Conservation (phyloP, 1,140 invertebrate species). For the Orchestia grillus region DNA sequence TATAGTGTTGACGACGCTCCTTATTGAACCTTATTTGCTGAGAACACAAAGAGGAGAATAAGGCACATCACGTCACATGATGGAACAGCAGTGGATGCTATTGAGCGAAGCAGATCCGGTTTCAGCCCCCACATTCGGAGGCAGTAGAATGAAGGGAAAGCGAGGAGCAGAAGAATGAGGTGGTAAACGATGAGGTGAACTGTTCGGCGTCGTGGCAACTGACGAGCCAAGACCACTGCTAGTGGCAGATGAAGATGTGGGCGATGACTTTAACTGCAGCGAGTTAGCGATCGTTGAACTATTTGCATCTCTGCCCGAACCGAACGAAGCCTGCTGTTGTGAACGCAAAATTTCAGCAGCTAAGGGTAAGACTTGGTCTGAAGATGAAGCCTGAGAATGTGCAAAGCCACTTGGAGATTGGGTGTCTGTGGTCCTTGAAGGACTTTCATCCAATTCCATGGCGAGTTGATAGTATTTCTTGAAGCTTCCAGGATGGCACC, state of each 20-base stretch:
- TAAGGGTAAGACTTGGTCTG: slow-evolving; percentile 56
- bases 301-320: slow-evolving; percentile 59
- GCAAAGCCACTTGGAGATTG: slow-evolving; percentile 17
- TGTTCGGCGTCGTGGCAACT: slow-evolving; percentile 63
- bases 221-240: slow-evolving; percentile 66
- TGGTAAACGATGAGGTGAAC: slow-evolving; percentile 56
- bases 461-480: slow-evolving; percentile 65
- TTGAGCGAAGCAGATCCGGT: slow-evolving; percentile 49
- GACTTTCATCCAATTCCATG: slow-evolving; percentile 63
- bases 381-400: slow-evolving; percentile 55
- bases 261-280: not conserved
- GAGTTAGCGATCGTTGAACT: slow-evolving; percentile 55
- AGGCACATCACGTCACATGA: slow-evolving; percentile 55
- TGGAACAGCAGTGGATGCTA: slow-evolving; percentile 50
- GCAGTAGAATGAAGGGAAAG: slow-evolving; percentile 28
- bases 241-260: slow-evolving; percentile 48
- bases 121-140: slow-evolving; percentile 18
- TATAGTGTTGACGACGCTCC: not conserved
- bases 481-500: slow-evolving; percentile 62
- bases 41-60: slow-evolving; percentile 50
- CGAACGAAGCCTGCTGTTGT: not conserved
- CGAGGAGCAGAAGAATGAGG: slow-evolving; percentile 8
- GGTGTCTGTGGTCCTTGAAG: slow-evolving; percentile 53
- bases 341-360: slow-evolving; percentile 62
- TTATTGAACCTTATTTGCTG: slow-evolving; percentile 38